Percentiles rank a stretch among this genome's conserved stretches.
These are phyloP conservation scores for Malthinus seriepunctatus DNA, from an alignment of 2,888 invertebrate genomes.

Conservation along the genomic window DNA sequence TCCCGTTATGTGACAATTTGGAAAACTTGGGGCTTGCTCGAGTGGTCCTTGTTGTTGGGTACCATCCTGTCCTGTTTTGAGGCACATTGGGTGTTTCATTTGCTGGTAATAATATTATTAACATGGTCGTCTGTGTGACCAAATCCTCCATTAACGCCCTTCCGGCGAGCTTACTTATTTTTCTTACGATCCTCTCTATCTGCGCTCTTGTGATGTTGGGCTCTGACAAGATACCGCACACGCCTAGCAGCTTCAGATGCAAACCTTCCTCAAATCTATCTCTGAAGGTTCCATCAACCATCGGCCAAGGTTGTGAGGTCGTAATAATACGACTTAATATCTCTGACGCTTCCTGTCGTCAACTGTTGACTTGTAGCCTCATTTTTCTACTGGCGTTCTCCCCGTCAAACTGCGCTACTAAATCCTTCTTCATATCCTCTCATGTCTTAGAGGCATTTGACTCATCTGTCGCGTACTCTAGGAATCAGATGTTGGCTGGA, in stretches of 20 bases:
- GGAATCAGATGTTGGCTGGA: neutral
- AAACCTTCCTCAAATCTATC: neutral
- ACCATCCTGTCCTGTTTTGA: neutral
- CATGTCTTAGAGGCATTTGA: neutral
- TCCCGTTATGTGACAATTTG: neutral
- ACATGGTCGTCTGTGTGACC: neutral
- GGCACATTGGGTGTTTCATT: neutral
- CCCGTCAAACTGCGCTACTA: neutral
- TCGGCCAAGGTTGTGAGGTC: neutral
- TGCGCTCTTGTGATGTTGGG: neutral
- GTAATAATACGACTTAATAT: neutral
- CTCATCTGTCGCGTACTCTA: neutral
- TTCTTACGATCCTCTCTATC: neutral
- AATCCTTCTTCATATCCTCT: too few relatives aligned
- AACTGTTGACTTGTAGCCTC: neutral
- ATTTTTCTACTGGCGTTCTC: neutral
- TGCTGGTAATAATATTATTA: neutral
- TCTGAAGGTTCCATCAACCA: neutral
- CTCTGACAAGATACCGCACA: neutral
- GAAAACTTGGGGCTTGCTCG: neutral
- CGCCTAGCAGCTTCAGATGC: neutral
- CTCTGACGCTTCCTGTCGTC: neutral
- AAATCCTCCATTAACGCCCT: neutral
- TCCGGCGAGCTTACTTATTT: neutral
- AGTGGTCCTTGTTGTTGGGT: neutral